Evolutionary conservation across 2,113 vertebrate species (phyloP), one percentile per base, ranked within the genome.

Genomic region (Bujurquina vittata): DNA sequence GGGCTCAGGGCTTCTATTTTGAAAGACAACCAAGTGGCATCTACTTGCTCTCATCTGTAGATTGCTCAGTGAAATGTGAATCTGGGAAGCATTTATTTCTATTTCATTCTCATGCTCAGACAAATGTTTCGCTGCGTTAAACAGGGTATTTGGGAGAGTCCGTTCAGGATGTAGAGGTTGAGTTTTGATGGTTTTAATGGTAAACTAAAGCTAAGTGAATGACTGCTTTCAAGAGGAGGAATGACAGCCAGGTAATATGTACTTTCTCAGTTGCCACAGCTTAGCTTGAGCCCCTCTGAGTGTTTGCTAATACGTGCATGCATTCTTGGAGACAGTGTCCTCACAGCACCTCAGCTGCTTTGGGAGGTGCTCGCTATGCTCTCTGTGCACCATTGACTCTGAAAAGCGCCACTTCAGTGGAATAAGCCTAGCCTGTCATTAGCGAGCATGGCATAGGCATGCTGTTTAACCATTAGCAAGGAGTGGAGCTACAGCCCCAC

Each of bases 371-470:
- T 80, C 40, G 37, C 59, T 75, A 29, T 54, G 81, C 74, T 92
- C 75, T 89, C 57, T 90, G 83, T 89, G 86, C 75, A 43, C 76
- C 59, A 63, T 90, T 92, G 90, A 84, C 85, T 88, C 83, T 88
- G 76, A 89, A 92, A 92, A 93, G 85, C 83, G 65, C 87, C 82
- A 91, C 87, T 92, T 92, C 89, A 90, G 87, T 91, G 87, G 85
- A 93, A 93, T 81, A 88, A 91, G 80, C 74, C 87, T 86, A 92
- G 90, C 88, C 94, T 93, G 91, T 94, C 92, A 94, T 95, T 94
- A 94, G 86, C 3, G 54, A 90, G 88, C 90, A 91, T 92, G 94
- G 92, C 93, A 94, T 57, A 86, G 87, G 85, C 90, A 94, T 85
- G 90, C 88, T 91, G 90, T 92, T 92, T 91, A 92, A 93, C 91